A percentile compares a stretch with the other conserved stretches of the same genome.
These are phyloP conservation scores for Ametastegia equiseti DNA, from an alignment of 2,888 invertebrate genomes.

Conservation along the genomic window DNA sequence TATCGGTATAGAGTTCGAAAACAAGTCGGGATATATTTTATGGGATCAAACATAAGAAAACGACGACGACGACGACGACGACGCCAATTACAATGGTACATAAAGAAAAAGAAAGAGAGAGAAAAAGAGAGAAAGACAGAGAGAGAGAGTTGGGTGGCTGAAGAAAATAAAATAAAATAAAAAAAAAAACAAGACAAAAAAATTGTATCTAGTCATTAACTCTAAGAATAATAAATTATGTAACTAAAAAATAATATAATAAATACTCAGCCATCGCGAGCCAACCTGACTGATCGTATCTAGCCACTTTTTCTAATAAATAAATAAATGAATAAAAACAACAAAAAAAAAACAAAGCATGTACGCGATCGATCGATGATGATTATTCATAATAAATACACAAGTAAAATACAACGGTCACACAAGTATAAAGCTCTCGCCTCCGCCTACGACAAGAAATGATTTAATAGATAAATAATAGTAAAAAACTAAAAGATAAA, in stretches of 20 bases:
- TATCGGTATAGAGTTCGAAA: slow-evolving; percentile 52
- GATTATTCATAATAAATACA: neutral
- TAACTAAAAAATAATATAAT: slow-evolving; percentile 49
- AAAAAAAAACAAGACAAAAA: neutral
- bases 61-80: too few species aligned
- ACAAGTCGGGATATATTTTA: slow-evolving; percentile 66
- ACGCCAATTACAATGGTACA: too few species aligned
- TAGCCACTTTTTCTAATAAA: slow-evolving; percentile 62
- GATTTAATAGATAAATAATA: too few species aligned
- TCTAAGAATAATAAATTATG: slow-evolving; percentile 63
- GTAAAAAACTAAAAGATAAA: too few species aligned
- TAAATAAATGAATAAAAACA: slow-evolving; percentile 57
- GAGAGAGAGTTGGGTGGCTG: slow-evolving; percentile 66
- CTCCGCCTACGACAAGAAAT: too few species aligned
- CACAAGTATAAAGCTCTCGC: too few species aligned
- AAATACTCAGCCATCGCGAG: slow-evolving; percentile 68
- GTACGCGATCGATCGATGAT: neutral
- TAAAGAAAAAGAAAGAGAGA: neutral
- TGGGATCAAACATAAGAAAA: slow-evolving; percentile 73
- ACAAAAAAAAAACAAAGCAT: too few species aligned
- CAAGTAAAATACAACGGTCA: neutral
- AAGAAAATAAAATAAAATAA: slow-evolving; percentile 56
- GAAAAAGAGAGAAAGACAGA: neutral
- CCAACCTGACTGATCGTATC: slow-evolving; percentile 66
- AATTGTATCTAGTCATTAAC: slow-evolving; percentile 73